A percentile compares a stretch with the other conserved stretches of the same genome.
phyloP scores from a whole-genome alignment of 2,888 invertebrate genomes.

The Zelleria hepariella region DNA sequence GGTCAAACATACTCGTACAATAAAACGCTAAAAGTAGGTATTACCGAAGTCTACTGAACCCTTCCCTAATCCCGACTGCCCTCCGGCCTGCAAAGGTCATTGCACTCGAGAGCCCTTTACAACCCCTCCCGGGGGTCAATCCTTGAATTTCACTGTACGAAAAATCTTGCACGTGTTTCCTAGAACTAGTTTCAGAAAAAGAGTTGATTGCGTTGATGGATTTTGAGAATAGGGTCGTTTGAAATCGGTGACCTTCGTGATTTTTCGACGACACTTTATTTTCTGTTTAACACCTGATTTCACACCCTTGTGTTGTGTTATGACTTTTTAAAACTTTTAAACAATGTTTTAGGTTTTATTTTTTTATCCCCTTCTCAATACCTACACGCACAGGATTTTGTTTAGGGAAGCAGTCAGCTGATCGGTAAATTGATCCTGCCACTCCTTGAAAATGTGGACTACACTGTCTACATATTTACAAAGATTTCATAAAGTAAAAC shows the following conservation, averaged over 20 bases:
- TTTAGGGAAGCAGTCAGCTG: neutral
- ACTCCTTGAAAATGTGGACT: too few relatives aligned
- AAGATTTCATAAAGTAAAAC: too few relatives aligned
- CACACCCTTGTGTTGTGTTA: conserved; percentile 17
- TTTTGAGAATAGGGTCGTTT: neutral
- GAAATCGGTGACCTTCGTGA: conserved; percentile 15
- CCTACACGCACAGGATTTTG: neutral
- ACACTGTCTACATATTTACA: too few relatives aligned
- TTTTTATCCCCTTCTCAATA: neutral
- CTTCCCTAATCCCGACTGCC: conserved; percentile 27
- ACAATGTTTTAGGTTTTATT: neutral
- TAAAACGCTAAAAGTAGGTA: neutral
- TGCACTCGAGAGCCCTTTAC: conserved; percentile 43
- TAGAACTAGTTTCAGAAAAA: neutral
- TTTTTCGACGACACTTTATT: conserved; percentile 35
- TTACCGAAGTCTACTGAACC: conserved; percentile 8
- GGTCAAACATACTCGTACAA: neutral
- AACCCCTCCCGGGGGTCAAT: conserved; percentile 13
- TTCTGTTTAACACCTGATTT: conserved; percentile 46
- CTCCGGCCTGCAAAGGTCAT: conserved; percentile 41
- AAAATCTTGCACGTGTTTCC: neutral
- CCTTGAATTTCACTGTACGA: neutral
- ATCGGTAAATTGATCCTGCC: too few relatives aligned
- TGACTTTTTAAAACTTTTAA: neutral
- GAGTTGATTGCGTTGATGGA: neutral